Evolutionary conservation across 2,113 vertebrate genomes (phyloP).

Genomic region (Cinclus mexicanus): DNA sequence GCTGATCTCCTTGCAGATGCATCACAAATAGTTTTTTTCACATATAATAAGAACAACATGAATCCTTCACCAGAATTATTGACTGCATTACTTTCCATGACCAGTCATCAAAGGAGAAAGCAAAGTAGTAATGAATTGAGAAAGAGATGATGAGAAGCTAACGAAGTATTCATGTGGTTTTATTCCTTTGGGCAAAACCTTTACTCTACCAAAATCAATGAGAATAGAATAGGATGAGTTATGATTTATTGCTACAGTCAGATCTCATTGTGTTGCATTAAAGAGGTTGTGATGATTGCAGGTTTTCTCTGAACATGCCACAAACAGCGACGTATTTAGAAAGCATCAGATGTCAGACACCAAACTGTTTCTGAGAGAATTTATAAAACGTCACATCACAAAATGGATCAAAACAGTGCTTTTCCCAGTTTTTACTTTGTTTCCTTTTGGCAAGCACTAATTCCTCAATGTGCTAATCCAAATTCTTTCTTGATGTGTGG

Average conservation of each 20-base stretch:
- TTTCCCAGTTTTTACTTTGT: not conserved
- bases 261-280: constrained; percentile 18
- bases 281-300: constrained; percentile 6
- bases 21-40: constrained; percentile 9
- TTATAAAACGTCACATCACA: not conserved
- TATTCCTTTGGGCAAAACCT: constrained; percentile 32
- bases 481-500: not conserved
- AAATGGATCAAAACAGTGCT: not conserved
- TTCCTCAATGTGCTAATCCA: not conserved
- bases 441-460: not conserved
- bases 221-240: constrained; percentile 33
- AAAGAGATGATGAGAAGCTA: constrained; percentile 32
- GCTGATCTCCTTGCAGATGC: not conserved
- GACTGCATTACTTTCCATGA: not conserved
- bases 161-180: not conserved
- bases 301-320: not conserved
- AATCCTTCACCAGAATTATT: constrained; percentile 21
- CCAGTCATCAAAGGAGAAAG: not conserved
- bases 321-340: not conserved
- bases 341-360: constrained; percentile 26
- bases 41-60: not conserved
- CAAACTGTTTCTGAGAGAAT: constrained; percentile 3
- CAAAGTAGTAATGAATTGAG: constrained; percentile 30
- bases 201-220: constrained; percentile 38
- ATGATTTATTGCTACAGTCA: constrained; percentile 62